phyloP scores from a whole-genome alignment of 2,797 vertebrate species.

The Synanceia verrucosa region DNA sequence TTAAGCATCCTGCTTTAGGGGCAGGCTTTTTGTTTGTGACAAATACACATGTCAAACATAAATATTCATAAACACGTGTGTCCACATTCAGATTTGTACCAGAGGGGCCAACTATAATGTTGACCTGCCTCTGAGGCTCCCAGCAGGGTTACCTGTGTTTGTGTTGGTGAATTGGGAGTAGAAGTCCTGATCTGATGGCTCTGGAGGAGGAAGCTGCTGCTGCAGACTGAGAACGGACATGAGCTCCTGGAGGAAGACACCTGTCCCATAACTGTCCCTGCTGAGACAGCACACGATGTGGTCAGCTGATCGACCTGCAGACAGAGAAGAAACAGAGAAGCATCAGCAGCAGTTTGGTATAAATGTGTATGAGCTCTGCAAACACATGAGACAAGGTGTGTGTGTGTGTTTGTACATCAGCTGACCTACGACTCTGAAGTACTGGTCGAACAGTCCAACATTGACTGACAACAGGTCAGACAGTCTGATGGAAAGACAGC shows the following conservation, averaged over 20 bases:
- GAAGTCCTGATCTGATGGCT: constrained; percentile 94
- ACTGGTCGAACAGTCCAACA: constrained; percentile 96
- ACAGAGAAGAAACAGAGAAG: neutral
- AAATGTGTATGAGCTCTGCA: neutral
- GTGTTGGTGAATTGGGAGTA: constrained; percentile 96
- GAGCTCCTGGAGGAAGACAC: constrained; percentile 93
- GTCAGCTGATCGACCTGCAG: constrained; percentile 86
- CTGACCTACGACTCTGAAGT: constrained; percentile 94
- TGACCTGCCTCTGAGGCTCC: neutral
- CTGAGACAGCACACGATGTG: constrained; percentile 93
- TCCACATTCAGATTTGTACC: neutral
- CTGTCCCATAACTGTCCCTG: constrained; percentile 92
- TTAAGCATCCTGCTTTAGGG: neutral
- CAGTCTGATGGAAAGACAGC: constrained; percentile 83
- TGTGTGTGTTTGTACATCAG: neutral
- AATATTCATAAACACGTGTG: neutral
- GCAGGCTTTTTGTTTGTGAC: no score
- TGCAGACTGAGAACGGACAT: constrained; percentile 92
- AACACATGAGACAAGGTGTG: neutral
- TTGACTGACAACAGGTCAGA: constrained; percentile 91
- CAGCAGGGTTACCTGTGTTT: constrained; percentile 82
- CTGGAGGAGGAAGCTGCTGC: constrained; percentile 91
- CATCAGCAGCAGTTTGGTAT: neutral
- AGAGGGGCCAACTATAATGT: neutral
- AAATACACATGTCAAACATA: no score